Conservation (phyloP, 37 sponge, comb jelly and placozoan species). For the Ianthella basta region DNA sequence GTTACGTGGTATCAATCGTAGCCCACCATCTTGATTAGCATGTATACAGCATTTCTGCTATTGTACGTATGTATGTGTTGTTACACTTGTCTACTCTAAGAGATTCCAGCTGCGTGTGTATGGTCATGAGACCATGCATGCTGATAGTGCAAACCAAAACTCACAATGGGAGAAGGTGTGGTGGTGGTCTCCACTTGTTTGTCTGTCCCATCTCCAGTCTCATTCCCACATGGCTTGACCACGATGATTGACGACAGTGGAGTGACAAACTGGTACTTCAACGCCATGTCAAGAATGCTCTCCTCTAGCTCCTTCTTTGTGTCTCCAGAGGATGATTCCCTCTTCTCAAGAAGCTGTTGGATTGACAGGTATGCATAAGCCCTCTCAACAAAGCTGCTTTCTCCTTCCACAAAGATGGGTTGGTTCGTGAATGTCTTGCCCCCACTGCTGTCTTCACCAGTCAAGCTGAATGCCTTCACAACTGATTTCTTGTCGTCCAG, state of each 20-base stretch:
- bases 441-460: conserved; percentile 10
- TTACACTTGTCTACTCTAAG: too few species aligned
- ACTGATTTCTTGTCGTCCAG: background rate
- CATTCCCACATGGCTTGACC: conserved; percentile 7
- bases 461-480: background rate
- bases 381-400: conserved; percentile 26
- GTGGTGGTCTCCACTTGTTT: too few species aligned
- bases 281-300: background rate
- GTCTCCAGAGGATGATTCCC: background rate
- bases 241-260: conserved; percentile 23
- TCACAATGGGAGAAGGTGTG: too few species aligned
- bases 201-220: too few species aligned
- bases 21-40: too few species aligned
- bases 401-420: background rate
- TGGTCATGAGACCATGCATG: too few species aligned
- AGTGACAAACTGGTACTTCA: conserved; percentile 31
- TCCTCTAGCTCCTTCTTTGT: conserved; percentile 8
- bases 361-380: conserved; percentile 12
- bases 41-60: too few species aligned
- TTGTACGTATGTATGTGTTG: too few species aligned
- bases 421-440: background rate
- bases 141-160: too few species aligned
- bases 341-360: background rate
- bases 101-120: too few species aligned
- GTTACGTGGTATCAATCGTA: too few species aligned